Conservation (phyloP, 37 sponge, comb jelly and placozoan species). For the Ianthella basta region DNA sequence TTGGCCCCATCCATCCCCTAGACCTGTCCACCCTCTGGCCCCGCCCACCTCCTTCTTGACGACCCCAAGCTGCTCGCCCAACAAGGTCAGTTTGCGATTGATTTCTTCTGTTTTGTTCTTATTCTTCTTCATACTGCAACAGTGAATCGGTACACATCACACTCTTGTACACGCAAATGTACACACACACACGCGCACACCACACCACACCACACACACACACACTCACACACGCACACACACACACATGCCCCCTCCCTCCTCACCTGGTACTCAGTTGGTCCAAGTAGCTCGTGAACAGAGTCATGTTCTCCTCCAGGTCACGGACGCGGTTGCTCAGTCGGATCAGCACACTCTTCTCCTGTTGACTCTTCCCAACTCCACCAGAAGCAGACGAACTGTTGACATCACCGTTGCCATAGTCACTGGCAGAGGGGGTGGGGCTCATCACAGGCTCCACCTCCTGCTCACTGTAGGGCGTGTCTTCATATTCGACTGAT, state of each 20-base stretch:
- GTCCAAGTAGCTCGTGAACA: slow-evolving; percentile 81
- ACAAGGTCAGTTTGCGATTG: neutral
- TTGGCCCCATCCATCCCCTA: neutral
- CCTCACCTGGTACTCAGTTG: slow-evolving; percentile 76
- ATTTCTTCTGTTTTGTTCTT: slow-evolving; percentile 80
- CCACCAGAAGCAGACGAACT: neutral
- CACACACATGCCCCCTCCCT: neutral
- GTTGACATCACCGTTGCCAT: neutral
- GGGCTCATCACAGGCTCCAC: neutral
- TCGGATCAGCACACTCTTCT: slow-evolving; percentile 79
- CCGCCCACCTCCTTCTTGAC: slow-evolving; percentile 4
- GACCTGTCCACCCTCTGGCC: no score
- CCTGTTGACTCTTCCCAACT: slow-evolving; percentile 2
- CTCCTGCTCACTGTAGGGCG: neutral
- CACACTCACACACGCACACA: slow-evolving; percentile 22
- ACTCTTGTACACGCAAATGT: no score
- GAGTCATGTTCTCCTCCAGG: slow-evolving; percentile 77
- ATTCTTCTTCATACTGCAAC: slow-evolving; percentile 70
- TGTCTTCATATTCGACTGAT: no score
- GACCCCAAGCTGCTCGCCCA: neutral
- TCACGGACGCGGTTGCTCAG: slow-evolving; percentile 80
- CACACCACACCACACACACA: neutral
- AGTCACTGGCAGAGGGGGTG: slow-evolving; percentile 32
- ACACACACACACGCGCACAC: slow-evolving; percentile 3
- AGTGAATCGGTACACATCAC: neutral